These are phyloP conservation scores for Vespertilio murinus DNA, from an alignment of 2,797 vertebrate genomes.

Conservation along the genomic window DNA sequence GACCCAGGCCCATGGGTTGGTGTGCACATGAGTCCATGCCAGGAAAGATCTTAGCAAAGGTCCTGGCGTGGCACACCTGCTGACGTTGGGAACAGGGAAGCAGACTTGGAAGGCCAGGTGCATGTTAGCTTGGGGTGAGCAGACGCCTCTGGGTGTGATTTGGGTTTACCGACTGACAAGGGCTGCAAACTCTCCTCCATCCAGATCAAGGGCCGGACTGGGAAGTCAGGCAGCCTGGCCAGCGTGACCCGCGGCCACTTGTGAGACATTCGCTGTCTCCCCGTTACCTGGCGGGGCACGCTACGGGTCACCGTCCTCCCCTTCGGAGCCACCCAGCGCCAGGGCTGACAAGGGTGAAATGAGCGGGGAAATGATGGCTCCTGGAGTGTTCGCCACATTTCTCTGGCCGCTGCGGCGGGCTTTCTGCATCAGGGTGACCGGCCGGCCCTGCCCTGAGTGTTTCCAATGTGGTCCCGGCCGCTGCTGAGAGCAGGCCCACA, in stretches of 20 bases:
- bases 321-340: not conserved
- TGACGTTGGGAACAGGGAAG: not conserved
- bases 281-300: not conserved
- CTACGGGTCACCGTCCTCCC: not conserved
- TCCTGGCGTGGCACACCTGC: not conserved
- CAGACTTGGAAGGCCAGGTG: not conserved
- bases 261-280: not conserved
- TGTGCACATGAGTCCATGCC: not conserved
- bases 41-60: not conserved
- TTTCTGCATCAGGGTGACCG: not conserved
- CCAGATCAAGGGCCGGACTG: not conserved
- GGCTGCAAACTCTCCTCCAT: not conserved
- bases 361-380: not conserved
- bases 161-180: not conserved
- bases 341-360: conserved; percentile 49
- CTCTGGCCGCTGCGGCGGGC: not conserved
- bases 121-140: not conserved
- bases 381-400: not conserved
- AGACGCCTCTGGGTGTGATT: not conserved
- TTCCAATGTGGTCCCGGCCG: not conserved
- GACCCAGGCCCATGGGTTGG: not conserved
- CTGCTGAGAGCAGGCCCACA: not conserved
- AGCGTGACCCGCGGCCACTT: not conserved
- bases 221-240: not conserved
- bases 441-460: not conserved